Conservation (phyloP, 2,797 vertebrate genomes). For the Propithecus perrieri region DNA sequence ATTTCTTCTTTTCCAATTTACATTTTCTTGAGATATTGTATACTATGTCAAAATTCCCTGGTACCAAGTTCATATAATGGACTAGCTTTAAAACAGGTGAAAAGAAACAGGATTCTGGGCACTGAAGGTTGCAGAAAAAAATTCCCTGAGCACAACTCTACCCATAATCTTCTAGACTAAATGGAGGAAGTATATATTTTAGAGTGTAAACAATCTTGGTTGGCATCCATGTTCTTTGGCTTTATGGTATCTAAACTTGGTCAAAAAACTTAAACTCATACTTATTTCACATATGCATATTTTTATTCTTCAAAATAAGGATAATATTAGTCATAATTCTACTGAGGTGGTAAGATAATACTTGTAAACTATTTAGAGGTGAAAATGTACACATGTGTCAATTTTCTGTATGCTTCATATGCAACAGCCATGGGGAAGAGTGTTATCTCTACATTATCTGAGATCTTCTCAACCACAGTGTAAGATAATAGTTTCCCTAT, state of each 20-base stretch:
- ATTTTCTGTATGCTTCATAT: neutral
- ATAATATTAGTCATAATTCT: neutral
- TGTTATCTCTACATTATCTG: neutral
- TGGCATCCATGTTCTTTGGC: neutral
- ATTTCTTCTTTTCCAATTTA: neutral
- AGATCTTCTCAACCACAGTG: neutral
- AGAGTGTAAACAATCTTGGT: neutral
- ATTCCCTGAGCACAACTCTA: neutral
- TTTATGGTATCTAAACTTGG: neutral
- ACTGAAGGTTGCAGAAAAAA: neutral
- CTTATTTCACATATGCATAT: neutral
- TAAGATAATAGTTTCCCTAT: neutral
- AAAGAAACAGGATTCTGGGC: neutral
- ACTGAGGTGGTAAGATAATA: neutral
- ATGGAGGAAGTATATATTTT: neutral
- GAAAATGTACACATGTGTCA: neutral
- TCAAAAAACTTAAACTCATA: neutral
- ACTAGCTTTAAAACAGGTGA: neutral
- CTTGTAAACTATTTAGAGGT: neutral
- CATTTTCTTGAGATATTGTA: neutral
- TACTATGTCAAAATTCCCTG: neutral
- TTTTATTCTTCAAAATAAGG: neutral
- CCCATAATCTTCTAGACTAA: neutral
- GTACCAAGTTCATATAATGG: neutral
- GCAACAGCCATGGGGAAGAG: neutral